Percentiles rank a stretch among this genome's conserved stretches.
These are phyloP conservation scores for Tenualosa ilisha DNA, from an alignment of 2,797 vertebrate species.

Conservation along the genomic window DNA sequence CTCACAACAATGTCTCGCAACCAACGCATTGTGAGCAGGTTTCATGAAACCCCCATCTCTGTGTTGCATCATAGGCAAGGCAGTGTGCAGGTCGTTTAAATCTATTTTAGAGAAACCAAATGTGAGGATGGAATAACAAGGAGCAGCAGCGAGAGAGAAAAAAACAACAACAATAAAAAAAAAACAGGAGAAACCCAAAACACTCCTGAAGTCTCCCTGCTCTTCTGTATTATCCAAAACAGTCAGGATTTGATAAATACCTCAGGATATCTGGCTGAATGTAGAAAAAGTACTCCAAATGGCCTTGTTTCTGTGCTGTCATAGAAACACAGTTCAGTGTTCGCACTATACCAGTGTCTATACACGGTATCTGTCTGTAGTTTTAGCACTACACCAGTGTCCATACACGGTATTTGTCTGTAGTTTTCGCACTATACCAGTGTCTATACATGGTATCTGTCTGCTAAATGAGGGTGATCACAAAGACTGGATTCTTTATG, in stretches of 20 bases:
- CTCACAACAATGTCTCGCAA: constrained; percentile 66
- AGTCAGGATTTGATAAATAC: background rate
- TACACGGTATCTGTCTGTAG: background rate
- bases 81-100: constrained; percentile 62
- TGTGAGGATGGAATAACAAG: background rate
- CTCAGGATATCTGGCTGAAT: background rate
- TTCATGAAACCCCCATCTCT: constrained; percentile 67
- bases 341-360: background rate
- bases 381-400: too few relatives aligned
- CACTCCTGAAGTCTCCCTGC: background rate
- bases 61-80: constrained; percentile 67
- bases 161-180: background rate
- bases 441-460: background rate
- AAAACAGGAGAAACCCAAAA: background rate
- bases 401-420: background rate
- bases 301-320: background rate
- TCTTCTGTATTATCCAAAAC: constrained; percentile 2
- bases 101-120: constrained; percentile 60
- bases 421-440: background rate
- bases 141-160: background rate
- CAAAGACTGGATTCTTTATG: background rate
- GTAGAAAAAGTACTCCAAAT: background rate
- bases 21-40: constrained; percentile 61
- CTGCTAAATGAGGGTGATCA: background rate
- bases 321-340: background rate